phyloP scores from a whole-genome alignment of 2,797 vertebrate species.

The Dipus sagitta region DNA sequence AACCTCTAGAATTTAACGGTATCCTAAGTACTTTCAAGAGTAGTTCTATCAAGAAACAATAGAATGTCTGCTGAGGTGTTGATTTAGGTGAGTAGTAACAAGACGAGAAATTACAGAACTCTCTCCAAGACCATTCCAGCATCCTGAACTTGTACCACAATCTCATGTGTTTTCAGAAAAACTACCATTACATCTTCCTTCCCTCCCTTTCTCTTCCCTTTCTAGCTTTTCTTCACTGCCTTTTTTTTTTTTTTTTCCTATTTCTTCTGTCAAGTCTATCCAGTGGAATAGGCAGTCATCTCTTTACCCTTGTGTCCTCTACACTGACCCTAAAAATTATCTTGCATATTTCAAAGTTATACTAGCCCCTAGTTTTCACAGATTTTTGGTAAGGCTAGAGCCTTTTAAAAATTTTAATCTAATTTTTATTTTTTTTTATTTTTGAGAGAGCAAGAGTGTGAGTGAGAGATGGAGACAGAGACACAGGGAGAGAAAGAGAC shows the following conservation, averaged over 20 bases:
- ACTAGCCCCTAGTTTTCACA: neutral
- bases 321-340: neutral
- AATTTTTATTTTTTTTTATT: no score
- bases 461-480: no score
- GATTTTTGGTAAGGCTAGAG: neutral
- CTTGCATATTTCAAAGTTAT: neutral
- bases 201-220: fast-evolving
- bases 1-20: neutral
- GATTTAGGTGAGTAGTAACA: neutral
- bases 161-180: neutral
- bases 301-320: neutral
- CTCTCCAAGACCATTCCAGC: neutral
- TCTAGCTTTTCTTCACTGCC: neutral
- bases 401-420: neutral
- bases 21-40: conserved; percentile 6
- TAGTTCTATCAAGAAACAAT: neutral
- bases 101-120: neutral
- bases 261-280: neutral
- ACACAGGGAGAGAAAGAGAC: no score
- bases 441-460: no score
- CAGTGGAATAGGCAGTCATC: neutral
- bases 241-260: neutral
- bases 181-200: fast-evolving
- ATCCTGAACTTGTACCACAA: neutral
- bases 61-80: neutral